Percentiles rank a stretch among this genome's conserved stretches.
Conservation (phyloP, 1,140 invertebrate species). For the Radopholus similis region DNA sequence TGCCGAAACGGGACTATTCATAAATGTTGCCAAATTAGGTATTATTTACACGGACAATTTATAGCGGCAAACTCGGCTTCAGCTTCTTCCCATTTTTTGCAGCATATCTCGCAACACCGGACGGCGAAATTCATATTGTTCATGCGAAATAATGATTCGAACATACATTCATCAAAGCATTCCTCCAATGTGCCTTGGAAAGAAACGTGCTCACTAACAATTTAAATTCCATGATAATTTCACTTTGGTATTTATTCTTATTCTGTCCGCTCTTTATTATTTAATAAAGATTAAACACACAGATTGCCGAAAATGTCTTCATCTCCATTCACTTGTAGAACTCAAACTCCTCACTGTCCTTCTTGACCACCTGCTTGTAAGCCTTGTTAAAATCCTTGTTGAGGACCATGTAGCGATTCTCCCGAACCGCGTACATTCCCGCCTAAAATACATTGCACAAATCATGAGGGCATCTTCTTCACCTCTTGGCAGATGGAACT, state of each 20-base stretch:
- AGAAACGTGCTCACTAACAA: too few relatives aligned
- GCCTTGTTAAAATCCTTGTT: constrained; percentile 99
- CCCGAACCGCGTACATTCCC: constrained; percentile 90
- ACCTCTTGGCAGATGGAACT: constrained; percentile 97
- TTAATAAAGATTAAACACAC: background rate
- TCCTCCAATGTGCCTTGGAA: too few relatives aligned
- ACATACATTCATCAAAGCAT: too few relatives aligned
- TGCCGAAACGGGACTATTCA: constrained; percentile 34
- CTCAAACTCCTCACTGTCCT: constrained; percentile 97
- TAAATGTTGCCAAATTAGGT: constrained; percentile 8
- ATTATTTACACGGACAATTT: background rate
- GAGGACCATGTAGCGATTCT: constrained; percentile 96
- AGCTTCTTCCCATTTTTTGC: background rate
- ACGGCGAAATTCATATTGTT: background rate
- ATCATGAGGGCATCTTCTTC: constrained; percentile 28
- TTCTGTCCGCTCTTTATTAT: background rate
- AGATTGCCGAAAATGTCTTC: background rate
- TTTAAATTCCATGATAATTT: too few relatives aligned
- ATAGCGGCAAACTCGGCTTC: background rate
- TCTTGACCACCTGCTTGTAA: constrained; percentile 99
- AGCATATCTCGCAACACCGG: constrained; percentile 14
- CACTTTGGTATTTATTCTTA: background rate
- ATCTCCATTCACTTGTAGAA: constrained; percentile 87
- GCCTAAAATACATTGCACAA: constrained; percentile 63
- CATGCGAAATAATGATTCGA: background rate